Evolutionary conservation across 2,113 vertebrate genomes (phyloP).

Genomic region (Pardalotus punctatus): DNA sequence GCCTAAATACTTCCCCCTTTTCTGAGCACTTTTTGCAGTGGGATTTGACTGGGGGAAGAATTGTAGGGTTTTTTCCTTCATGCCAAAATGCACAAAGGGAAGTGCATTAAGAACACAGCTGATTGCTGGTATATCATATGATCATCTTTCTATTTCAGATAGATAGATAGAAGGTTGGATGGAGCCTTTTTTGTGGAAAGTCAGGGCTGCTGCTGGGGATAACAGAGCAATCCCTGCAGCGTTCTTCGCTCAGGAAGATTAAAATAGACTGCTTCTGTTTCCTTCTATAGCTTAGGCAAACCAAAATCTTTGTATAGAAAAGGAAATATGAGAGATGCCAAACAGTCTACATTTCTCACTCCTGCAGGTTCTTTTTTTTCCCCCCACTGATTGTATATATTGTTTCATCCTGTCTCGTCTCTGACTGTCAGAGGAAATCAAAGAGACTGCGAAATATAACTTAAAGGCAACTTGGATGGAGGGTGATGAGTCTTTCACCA

Average conservation of each 20-base stretch:
- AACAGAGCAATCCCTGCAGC: conserved; percentile 38
- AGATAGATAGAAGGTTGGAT: background rate
- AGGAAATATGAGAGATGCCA: background rate
- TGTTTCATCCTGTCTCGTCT: background rate
- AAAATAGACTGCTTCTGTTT: conserved; percentile 56
- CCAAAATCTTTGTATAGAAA: conserved; percentile 13
- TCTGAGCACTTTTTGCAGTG: background rate
- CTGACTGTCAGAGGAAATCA: background rate
- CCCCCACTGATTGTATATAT: background rate
- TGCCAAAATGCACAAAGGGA: background rate
- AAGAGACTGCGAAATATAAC: conserved; percentile 24
- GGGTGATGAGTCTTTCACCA: background rate
- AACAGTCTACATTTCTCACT: background rate
- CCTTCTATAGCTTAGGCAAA: conserved; percentile 37
- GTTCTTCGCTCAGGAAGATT: conserved; percentile 11
- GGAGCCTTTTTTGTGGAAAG: conserved; percentile 16
- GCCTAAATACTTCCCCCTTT: background rate
- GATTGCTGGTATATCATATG: background rate
- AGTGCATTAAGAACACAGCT: background rate
- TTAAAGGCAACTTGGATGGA: background rate
- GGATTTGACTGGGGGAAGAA: background rate
- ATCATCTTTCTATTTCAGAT: background rate
- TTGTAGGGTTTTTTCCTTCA: background rate
- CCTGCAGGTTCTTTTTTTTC: background rate
- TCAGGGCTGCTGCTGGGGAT: conserved; percentile 17